Base-by-base conservation (phyloP, 2,888 invertebrate genomes). In the Selenia dentaria region DNA sequence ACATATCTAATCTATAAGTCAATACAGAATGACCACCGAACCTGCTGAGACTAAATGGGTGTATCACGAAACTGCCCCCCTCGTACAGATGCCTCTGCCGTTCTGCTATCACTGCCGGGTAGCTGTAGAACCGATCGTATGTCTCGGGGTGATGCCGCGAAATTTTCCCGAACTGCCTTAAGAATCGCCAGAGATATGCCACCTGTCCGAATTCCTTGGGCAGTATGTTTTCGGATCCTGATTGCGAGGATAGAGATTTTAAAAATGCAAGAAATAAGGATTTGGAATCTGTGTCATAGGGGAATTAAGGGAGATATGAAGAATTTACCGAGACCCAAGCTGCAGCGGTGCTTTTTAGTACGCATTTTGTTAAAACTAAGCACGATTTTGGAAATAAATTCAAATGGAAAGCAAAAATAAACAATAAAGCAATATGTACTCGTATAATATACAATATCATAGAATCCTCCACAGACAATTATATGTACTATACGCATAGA, bases 1-100 rank as follows among this genome's bases (percentile, higher is more conserved):
- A n/a, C n/a, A n/a, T n/a, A n/a, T n/a, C n/a, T n/a, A n/a, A n/a
- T n/a, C n/a, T n/a, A n/a, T n/a, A n/a, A n/a, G n/a, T n/a, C n/a
- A n/a, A n/a, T n/a, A n/a, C n/a, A n/a, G n/a, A n/a, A n/a, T n/a
- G n/a, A n/a, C n/a, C 6, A 26, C 8, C 25, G 6, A 33, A 83
- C 84, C 77, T 74, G 52, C 76, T 65, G 13, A 64, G 39, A 45
- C 85, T 84, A 4, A 74, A 67, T 0, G 83, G 83, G 42, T 85
- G 84, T 3, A 82, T 73, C 6, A 74, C 35, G 20, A 44, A 61
- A 9, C 39, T 54, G 3, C 60, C 67, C 1, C 64, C 60, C 18
- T 73, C 75, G 5, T 64, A 51, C 8, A 72, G 25, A 14, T 77
- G 77, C 9, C 70, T 54, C 32, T 74, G 77, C 11, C 77, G 51